A percentile compares a stretch with the other conserved stretches of the same genome.
Evolutionary conservation across 2,113 vertebrate genomes (phyloP).

Genomic region (Gopherus evgoodei): DNA sequence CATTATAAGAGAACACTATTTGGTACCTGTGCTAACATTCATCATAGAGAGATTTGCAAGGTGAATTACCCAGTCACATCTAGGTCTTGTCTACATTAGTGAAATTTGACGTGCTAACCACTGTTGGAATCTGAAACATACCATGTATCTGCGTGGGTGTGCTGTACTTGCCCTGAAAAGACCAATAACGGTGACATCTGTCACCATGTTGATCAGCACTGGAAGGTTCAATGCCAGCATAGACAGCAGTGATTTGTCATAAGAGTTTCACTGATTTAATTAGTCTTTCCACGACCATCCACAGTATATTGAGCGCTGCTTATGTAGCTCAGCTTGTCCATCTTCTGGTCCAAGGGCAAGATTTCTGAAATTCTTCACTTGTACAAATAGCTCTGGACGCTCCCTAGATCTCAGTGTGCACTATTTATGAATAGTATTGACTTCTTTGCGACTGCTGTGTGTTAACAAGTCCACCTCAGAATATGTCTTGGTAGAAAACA

Average conservation of each 20-base stretch:
- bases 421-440: not conserved
- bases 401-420: not conserved
- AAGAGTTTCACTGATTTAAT: not conserved
- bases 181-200: not conserved
- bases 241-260: not conserved
- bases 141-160: not conserved
- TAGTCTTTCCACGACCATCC: not conserved
- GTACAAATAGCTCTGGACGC: not conserved
- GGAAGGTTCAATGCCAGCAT: not conserved
- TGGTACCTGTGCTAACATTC: not conserved
- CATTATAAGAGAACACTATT: not conserved
- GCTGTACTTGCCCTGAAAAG: not conserved
- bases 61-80: rapidly evolving
- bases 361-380: not conserved
- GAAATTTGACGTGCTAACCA: not conserved
- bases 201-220: not conserved
- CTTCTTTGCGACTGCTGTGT: not conserved
- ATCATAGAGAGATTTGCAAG: not conserved
- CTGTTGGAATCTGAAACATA: not conserved
- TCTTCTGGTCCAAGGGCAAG: not conserved
- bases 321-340: not conserved
- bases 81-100: not conserved
- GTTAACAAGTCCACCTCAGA: not conserved
- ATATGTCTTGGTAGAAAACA: not conserved
- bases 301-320: rapidly evolving